Percentiles rank a stretch among this genome's conserved stretches.
Evolutionary conservation across 2,888 invertebrate genomes (phyloP).

Genomic region (Sympetrum striolatum): DNA sequence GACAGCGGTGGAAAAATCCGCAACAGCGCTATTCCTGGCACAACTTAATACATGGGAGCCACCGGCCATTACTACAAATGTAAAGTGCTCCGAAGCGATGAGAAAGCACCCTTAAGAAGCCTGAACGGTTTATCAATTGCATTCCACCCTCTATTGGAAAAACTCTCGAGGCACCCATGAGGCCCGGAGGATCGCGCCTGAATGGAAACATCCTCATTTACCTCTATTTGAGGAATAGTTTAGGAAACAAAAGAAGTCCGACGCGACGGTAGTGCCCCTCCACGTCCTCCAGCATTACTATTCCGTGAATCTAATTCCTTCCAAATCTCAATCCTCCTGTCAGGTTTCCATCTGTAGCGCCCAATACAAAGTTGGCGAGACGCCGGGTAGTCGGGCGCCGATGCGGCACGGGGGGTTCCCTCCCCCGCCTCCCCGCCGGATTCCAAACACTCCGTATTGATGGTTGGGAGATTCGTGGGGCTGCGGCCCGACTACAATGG

Average conservation of each 20-base stretch:
- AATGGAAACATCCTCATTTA: constrained; percentile 39
- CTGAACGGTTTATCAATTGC: neutral
- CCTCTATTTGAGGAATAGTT: neutral
- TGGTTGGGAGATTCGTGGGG: neutral
- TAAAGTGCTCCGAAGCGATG: neutral
- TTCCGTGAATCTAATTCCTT: constrained; percentile 20
- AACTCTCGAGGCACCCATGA: neutral
- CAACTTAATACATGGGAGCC: neutral
- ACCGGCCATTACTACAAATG: neutral
- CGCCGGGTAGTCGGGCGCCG: constrained; percentile 25
- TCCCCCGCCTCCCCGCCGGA: neutral
- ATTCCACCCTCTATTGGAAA: neutral
- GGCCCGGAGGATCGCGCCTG: neutral
- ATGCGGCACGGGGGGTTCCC: neutral
- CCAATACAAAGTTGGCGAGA: constrained; percentile 1
- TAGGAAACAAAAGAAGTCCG: constrained; percentile 13
- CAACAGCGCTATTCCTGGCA: neutral
- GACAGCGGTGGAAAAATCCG: neutral
- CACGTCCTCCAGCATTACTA: constrained; percentile 5
- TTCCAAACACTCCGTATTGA: neutral
- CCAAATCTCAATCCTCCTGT: neutral
- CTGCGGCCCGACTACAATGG: neutral
- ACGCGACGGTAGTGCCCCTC: neutral
- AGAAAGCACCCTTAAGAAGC: neutral
- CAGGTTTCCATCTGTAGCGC: constrained; percentile 26